Evolutionary conservation across 2,797 vertebrate species (phyloP), one percentile per base, ranked within the genome.

Genomic region (Karalla daura): DNA sequence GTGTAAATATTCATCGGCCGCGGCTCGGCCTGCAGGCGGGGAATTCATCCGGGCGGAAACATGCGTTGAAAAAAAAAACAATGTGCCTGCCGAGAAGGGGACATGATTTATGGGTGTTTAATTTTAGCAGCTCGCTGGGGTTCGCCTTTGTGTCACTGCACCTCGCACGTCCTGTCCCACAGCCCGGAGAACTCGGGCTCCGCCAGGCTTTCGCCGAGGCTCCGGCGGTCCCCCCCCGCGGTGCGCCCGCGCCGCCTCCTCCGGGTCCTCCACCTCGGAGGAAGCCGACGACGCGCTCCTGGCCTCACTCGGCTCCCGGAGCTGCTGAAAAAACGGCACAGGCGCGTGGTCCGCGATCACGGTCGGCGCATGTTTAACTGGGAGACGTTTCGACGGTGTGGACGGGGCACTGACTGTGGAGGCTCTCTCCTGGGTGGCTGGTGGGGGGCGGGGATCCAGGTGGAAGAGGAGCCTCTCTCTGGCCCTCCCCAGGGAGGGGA

Each of bases 181-280:
- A 97, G 93, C 18, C 96, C 96, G 0, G 83, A 83, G 78, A 98
- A 95, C 80, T 97, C 96, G 0, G 96, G 96, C 77, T 94, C 85
- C 5, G 84, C 81, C 21, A 97, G 79, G 5, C 59, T 90, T 59
- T 93, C 76, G 0, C 35, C 2, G 0, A 54, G 15, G 17, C 69
- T 85, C 65, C 15, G 54, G 52, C 35, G 40, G 46, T 63, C 69
- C 64, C 28, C 56, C 33, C 46, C 75, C 54, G n/a, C 62, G 69
- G 4, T 41, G 41, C 23, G 12, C 7, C 13, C 40, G 41, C 23
- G 12, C 7, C 13, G 18, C 24, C 25, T 75, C 59, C 40, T 76
- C 78, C 59, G 18, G 13, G 33, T 70, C 68, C 27, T 88, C 88
- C 5, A 5, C 46, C 55, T 89, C 86, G 25, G 80, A 80, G 7